These are phyloP conservation scores for Quiscalus mexicanus DNA, from an alignment of 2,113 vertebrate genomes.

Conservation along the genomic window DNA sequence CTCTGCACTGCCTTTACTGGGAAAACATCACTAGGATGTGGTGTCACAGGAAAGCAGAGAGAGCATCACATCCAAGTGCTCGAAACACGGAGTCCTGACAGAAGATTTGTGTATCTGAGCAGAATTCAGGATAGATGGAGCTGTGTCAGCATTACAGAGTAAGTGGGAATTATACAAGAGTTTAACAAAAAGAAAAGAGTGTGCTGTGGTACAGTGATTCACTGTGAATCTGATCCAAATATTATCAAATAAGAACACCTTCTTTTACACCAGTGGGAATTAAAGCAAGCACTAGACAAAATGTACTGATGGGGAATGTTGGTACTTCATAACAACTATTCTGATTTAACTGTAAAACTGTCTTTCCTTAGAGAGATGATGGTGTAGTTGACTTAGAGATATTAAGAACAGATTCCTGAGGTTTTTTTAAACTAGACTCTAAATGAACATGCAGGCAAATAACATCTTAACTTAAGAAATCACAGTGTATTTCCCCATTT, in stretches of 20 bases:
- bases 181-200: background rate
- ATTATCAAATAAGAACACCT: background rate
- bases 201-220: background rate
- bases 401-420: background rate
- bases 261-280: background rate
- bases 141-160: background rate
- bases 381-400: background rate
- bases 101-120: background rate
- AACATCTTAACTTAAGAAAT: background rate
- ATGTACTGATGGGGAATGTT: background rate
- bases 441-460: background rate
- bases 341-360: background rate
- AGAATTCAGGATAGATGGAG: background rate
- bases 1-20: background rate
- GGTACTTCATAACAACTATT: background rate
- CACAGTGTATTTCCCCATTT: background rate
- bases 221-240: background rate
- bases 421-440: background rate
- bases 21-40: background rate
- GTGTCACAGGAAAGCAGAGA: background rate
- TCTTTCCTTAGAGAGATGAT: background rate
- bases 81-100: rapidly evolving
- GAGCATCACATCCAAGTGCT: rapidly evolving
- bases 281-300: background rate
- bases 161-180: background rate